Evolutionary conservation across 2,888 invertebrate species (phyloP).

Genomic region (Salpingus planirostris): DNA sequence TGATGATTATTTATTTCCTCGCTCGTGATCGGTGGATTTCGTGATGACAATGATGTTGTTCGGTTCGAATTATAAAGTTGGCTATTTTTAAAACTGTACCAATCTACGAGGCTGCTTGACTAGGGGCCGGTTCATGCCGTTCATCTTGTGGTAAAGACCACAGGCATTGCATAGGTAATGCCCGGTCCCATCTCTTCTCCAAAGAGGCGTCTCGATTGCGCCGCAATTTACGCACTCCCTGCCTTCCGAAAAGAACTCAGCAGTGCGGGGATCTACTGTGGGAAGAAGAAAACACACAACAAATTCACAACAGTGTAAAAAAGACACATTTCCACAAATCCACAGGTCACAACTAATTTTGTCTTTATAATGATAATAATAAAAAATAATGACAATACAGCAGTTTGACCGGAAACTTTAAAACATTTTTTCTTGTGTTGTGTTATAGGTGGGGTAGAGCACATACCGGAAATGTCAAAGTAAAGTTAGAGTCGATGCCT

Average conservation of each 20-base stretch:
- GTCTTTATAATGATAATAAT: no score
- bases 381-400: no score
- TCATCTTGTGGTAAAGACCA: constrained; percentile 96
- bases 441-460: no score
- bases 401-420: no score
- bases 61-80: constrained; percentile 14
- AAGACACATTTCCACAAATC: no score
- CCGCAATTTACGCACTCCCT: constrained; percentile 98
- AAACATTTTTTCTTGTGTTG: no score
- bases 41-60: no score
- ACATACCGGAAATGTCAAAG: constrained; percentile 22
- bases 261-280: constrained; percentile 36
- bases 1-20: no score
- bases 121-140: constrained; percentile 86
- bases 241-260: constrained; percentile 60
- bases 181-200: constrained; percentile 97
- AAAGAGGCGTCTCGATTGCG: constrained; percentile 90
- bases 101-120: constrained; percentile 86
- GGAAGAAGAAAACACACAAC: neutral
- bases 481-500: no score
- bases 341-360: no score
- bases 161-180: constrained; percentile 99
- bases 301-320: no score
- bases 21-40: no score
- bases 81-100: constrained; percentile 47